These are phyloP conservation scores for Phalanger gymnotis DNA, from an alignment of 2,797 vertebrate species.

Conservation along the genomic window DNA sequence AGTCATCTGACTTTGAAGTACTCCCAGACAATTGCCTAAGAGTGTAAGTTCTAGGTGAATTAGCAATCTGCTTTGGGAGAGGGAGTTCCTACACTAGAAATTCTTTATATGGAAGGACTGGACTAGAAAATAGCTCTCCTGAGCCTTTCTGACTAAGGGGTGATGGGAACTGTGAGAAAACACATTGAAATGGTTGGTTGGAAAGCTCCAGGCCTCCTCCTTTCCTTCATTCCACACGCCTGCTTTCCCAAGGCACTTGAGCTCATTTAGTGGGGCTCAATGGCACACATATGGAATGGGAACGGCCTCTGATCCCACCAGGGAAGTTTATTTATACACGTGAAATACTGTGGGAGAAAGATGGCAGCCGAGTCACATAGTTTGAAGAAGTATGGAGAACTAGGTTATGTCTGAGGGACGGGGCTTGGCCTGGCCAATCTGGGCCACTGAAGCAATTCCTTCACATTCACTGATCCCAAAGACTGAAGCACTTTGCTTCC, in stretches of 20 bases:
- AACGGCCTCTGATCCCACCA: slow-evolving; percentile 4
- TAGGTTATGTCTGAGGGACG: neutral
- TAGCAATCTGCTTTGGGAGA: neutral
- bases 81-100: neutral
- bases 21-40: neutral
- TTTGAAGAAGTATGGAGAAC: neutral
- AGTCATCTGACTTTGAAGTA: neutral
- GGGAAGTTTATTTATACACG: neutral
- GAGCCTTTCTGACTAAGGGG: neutral
- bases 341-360: neutral
- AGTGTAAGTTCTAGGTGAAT: neutral
- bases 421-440: neutral
- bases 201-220: neutral
- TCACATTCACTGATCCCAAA: neutral
- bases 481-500: neutral
- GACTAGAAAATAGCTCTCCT: neutral
- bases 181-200: neutral
- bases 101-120: neutral
- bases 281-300: neutral
- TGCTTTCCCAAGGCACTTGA: neutral
- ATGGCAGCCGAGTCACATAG: neutral
- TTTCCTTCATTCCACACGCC: neutral
- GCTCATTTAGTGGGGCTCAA: neutral
- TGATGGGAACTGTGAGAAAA: neutral
- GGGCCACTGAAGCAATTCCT: neutral